Evolutionary conservation across 2,113 vertebrate genomes (phyloP).

Genomic region (Fregata magnificens): DNA sequence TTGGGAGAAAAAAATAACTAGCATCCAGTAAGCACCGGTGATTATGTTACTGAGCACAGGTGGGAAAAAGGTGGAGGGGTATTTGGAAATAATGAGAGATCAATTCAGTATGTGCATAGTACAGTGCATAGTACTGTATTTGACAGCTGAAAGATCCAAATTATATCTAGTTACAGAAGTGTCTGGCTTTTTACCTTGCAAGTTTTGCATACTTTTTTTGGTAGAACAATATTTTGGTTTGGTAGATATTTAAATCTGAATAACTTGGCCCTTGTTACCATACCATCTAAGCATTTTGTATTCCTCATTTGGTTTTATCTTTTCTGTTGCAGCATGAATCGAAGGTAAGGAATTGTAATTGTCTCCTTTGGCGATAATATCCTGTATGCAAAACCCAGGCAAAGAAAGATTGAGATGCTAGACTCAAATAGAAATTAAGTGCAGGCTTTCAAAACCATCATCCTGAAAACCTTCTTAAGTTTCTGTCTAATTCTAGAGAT

Average conservation of each 20-base stretch:
- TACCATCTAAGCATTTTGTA: neutral
- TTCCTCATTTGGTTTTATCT: neutral
- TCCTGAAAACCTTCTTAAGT: neutral
- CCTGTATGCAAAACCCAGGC: neutral
- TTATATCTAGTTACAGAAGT: neutral
- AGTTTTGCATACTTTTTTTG: neutral
- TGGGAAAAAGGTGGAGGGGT: neutral
- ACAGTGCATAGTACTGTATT: neutral
- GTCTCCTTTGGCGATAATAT: neutral
- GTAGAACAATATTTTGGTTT: neutral
- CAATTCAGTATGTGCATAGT: neutral
- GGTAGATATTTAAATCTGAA: neutral
- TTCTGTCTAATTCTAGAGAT: neutral
- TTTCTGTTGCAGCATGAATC: neutral
- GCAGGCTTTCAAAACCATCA: neutral
- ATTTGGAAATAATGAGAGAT: neutral
- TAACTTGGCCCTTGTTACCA: neutral
- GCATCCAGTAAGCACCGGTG: neutral
- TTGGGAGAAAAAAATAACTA: neutral
- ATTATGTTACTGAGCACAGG: neutral
- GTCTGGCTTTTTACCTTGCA: neutral
- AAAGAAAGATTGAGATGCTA: neutral
- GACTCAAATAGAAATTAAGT: neutral
- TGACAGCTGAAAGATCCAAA: neutral
- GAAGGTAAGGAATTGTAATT: neutral